Evolutionary conservation across 2,113 vertebrate species (phyloP), one percentile per base, ranked within the genome.

Genomic region (Ochotona princeps): DNA sequence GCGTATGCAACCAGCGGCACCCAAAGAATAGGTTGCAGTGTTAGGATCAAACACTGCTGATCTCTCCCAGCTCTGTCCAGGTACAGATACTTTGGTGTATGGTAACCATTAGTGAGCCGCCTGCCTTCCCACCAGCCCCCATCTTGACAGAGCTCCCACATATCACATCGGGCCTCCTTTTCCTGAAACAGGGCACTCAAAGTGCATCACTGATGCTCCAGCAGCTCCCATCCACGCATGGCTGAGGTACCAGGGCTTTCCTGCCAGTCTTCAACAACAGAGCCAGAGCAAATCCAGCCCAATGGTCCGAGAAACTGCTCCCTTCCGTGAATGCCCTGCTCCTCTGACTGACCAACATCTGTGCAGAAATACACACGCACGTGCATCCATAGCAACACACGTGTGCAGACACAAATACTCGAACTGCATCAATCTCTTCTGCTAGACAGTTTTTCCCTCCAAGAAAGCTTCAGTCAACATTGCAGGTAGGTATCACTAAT

Each of bases 191-290:
- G 63, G 78, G 69, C n/a, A 57, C 15, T 20, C 85, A 82, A 88
- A 75, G 17, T 26, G 69, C 0, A 1, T 32, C 82, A 89, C 61
- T 89, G 81, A 83, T 87, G 85, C 91, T 85, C 73, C 35, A 93
- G 73, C 54, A 80, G 69, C 44, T 80, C 70, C 38, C 60, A 35
- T 80, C 83, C 66, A 23, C 66, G 81, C 89, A 96, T 95, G 51
- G 26, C 61, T 94, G 79, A 74, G 83, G 76, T 83, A n/a, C 90
- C 85, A 80, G 57, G 76, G 30, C 90, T 91, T 78, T 72, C 47
- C 63, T 54, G 67, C 47, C 83, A 47, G 26, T 94, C 67, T 85
- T 82, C 10, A 85, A 80, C 23, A 65, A 57, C 38, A 75, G 38
- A 90, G 47, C 28, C 75, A 26, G 60, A 72, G 74, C 79, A 72